Base-by-base conservation (phyloP, 2,797 vertebrate species). In the Helicolenus hilgendorfi region DNA sequence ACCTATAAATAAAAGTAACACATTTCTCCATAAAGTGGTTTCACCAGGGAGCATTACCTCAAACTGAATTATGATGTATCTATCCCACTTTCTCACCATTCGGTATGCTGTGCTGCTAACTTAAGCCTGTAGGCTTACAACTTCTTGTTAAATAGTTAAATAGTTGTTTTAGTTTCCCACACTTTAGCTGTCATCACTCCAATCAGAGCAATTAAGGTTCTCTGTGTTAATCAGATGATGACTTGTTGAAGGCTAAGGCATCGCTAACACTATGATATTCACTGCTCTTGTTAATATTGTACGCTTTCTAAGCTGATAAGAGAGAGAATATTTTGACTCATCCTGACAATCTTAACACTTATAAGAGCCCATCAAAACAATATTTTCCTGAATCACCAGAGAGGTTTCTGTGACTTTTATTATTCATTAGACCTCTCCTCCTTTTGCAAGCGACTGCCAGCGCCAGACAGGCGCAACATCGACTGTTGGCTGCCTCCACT, bases 371-470 rank as follows among this genome's bases (percentile, higher is more conserved):
- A 87, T 89, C 84, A 83, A 75, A 89, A 85, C 73, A 91, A 83
- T 53, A 72, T 80, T 81, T 73, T 33, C 35, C 64, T 67, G 69
- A 77, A 81, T 90, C 90, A 89, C 72, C 72, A 6, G 90, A 85
- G 88, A 94, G 53, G 20, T 83, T 83, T 85, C 84, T 77, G 60
- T 20, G 62, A 79, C 85, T 92, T 93, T 62, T 84, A 92, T 95
- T 93, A 94, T 89, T 92, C 83, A 96, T 92, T 56, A 84, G 38
- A 58, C 79, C 65, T 86, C 77, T 75, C 55, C 41, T 36, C 64
- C 29, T 60, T 78, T 75, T 77, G 70, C 36, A 63, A 70, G 83
- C 29, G 4, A 35, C 74, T 80, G 79, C 87, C 77, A 68, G 36
- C 24, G 70, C 77, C 80, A 91, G 68, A 72, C 77, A 76, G 72